Base-by-base conservation (phyloP, 2,113 vertebrate genomes). In the Hepsetus odoe region DNA sequence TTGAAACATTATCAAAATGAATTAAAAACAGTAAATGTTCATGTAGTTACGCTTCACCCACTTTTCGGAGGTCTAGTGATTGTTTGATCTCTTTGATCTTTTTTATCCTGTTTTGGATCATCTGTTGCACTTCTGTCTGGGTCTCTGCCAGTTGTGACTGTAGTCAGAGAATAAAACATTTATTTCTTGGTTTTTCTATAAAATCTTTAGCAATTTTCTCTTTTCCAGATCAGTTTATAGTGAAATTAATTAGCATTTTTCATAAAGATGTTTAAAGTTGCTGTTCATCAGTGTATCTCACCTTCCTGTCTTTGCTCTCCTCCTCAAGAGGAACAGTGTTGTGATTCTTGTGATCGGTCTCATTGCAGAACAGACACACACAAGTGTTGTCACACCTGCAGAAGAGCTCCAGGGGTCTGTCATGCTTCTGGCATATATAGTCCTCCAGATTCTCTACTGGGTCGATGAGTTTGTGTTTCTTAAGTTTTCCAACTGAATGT, bases 381-480 rank as follows among this genome's bases (percentile, higher is more conserved):
- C 85, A 88, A 49, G 71, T 80, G 68, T 86, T 71, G 0, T 93
- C 92, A 0, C 70, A 49, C 46, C 85, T 81, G 80, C 93, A 92
- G 85, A 77, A 93, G 0, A 87, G 26, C 62, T 88, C 88, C 80
- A 88, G 80, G 18, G 81, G 44, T 71, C 71, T 83, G 7, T 66
- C 22, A 0, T 94, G 93, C 16, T 89, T 89, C 3, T n/a, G 6
- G 74, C 92, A 93, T 14, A 89, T 12, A 61, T 74, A 86, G 61
- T 83, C 67, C 71, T 92, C 78, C 80, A 93, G 83, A 1, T 92
- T 87, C 12, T 83, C 71, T 74, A 89, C 38, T 0, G 92, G 91
- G 0, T 92, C 86, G 0, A 88, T 81, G 62, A 93, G 85, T 86
- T 83, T 85, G 85, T 93, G 91, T 69, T 83, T 87, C 62, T 70